Evolutionary conservation across 1,140 invertebrate genomes (phyloP).

Genomic region (Drosophila pandora): DNA sequence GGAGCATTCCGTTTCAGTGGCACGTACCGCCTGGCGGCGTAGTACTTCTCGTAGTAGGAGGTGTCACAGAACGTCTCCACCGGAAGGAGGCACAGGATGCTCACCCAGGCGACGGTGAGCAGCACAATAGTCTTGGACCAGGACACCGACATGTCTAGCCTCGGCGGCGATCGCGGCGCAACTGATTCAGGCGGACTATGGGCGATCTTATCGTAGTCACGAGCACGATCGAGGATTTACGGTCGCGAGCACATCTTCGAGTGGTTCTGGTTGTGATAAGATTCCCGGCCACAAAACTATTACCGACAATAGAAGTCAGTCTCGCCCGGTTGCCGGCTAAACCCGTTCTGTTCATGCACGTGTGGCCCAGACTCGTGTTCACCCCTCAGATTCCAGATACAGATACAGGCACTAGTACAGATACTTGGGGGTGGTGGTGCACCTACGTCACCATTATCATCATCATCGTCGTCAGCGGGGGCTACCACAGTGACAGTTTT

Average conservation of each 20-base stretch:
- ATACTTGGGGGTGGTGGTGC: slow-evolving; percentile 3
- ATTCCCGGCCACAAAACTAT: neutral
- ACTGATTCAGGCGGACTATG: slow-evolving; percentile 8
- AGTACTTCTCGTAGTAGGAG: slow-evolving; percentile 82
- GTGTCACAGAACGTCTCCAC: slow-evolving; percentile 71
- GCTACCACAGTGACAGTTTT: slow-evolving; percentile 26
- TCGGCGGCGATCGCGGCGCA: slow-evolving; percentile 19
- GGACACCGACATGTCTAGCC: slow-evolving; percentile 44
- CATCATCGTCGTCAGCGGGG: slow-evolving; percentile 11
- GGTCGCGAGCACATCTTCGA: slow-evolving; percentile 27
- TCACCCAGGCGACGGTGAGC: slow-evolving; percentile 51
- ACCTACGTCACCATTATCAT: slow-evolving; percentile 52
- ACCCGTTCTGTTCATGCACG: slow-evolving; percentile 38
- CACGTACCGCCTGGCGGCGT: slow-evolving; percentile 69
- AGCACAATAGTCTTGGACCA: slow-evolving; percentile 44
- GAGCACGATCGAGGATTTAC: slow-evolving; percentile 21
- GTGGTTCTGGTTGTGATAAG: slow-evolving; percentile 27
- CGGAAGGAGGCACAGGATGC: slow-evolving; percentile 63
- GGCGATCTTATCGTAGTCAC: slow-evolving; percentile 28
- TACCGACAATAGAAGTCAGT: slow-evolving; percentile 19
- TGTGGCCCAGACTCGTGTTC: slow-evolving; percentile 45
- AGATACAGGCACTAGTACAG: slow-evolving; percentile 2
- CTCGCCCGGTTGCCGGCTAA: slow-evolving; percentile 21
- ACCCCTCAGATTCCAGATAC: neutral
- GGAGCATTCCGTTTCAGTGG: slow-evolving; percentile 70